Conservation (phyloP, 2,888 invertebrate genomes). For the Galerucella pusilla region DNA sequence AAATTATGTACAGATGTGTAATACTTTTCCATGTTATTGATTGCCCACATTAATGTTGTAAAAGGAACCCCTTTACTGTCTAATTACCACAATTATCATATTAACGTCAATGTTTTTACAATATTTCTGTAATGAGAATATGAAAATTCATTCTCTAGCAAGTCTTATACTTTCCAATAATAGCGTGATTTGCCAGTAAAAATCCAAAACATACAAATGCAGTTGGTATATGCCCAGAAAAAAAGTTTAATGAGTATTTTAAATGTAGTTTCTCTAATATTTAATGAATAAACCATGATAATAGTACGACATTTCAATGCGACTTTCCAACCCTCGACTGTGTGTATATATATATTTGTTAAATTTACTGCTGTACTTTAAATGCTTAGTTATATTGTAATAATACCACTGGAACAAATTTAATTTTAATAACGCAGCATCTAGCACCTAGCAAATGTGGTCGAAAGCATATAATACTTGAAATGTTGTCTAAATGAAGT, state of each 20-base stretch:
- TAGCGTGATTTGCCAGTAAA: too few relatives aligned
- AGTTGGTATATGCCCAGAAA: background rate
- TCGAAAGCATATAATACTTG: too few relatives aligned
- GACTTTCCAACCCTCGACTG: too few relatives aligned
- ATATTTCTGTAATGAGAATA: background rate
- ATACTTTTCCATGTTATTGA: slow-evolving; percentile 16
- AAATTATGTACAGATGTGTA: slow-evolving; percentile 17
- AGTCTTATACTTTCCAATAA: background rate
- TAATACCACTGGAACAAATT: too few relatives aligned
- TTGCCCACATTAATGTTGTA: slow-evolving; percentile 25
- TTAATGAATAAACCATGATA: background rate
- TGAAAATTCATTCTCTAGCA: background rate
- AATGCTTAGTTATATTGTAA: too few relatives aligned
- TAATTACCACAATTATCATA: background rate
- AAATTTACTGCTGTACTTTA: too few relatives aligned
- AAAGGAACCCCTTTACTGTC: slow-evolving; percentile 16
- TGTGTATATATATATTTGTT: too few relatives aligned
- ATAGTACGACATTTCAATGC: too few relatives aligned
- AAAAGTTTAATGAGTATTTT: background rate
- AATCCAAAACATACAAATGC: background rate
- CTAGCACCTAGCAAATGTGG: too few relatives aligned
- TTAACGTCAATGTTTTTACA: background rate
- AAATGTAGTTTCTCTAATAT: background rate
- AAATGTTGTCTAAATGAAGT: too few relatives aligned
- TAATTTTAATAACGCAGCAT: too few relatives aligned